A percentile compares a stretch with the other conserved stretches of the same genome.
Evolutionary conservation across 64 coral and sea anemone genomes (phyloP).

Genomic region (Porites australiensis): DNA sequence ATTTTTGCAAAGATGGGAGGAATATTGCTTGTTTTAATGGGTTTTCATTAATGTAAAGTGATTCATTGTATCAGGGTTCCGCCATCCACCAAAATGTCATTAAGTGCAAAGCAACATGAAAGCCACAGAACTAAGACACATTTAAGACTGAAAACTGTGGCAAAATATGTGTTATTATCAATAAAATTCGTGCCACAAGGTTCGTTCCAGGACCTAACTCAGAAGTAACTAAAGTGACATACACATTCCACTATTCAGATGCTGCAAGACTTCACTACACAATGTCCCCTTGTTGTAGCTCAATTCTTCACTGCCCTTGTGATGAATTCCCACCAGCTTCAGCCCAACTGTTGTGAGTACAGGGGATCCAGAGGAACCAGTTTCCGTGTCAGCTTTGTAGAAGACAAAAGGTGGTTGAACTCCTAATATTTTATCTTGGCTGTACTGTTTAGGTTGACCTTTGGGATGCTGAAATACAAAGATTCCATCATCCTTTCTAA

Average conservation of each 20-base stretch:
- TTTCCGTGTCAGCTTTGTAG: constrained; percentile 89
- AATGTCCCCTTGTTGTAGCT: constrained; percentile 87
- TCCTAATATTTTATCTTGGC: constrained; percentile 59
- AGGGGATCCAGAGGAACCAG: constrained; percentile 86
- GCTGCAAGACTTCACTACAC: constrained; percentile 83
- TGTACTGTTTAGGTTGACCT: constrained; percentile 75
- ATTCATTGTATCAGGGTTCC: too few species aligned
- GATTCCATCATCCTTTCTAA: constrained; percentile 54
- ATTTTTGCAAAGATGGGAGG: too few species aligned
- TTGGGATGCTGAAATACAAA: constrained; percentile 88
- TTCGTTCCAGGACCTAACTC: too few species aligned
- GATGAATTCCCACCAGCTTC: constrained; percentile 74
- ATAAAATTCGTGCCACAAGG: background rate
- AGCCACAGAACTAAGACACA: too few species aligned
- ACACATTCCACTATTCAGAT: constrained; percentile 83
- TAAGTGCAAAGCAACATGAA: too few species aligned
- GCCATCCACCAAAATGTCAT: too few species aligned
- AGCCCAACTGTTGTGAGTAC: constrained; percentile 58
- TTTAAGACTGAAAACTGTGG: too few species aligned
- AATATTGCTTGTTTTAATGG: too few species aligned
- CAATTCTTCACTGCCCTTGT: constrained; percentile 82
- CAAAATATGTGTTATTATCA: background rate
- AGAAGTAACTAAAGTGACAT: constrained; percentile 15
- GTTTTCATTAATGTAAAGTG: too few species aligned
- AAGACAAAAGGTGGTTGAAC: constrained; percentile 79